Conservation (phyloP, 2,888 invertebrate genomes). For the Ptilodon capucinus region DNA sequence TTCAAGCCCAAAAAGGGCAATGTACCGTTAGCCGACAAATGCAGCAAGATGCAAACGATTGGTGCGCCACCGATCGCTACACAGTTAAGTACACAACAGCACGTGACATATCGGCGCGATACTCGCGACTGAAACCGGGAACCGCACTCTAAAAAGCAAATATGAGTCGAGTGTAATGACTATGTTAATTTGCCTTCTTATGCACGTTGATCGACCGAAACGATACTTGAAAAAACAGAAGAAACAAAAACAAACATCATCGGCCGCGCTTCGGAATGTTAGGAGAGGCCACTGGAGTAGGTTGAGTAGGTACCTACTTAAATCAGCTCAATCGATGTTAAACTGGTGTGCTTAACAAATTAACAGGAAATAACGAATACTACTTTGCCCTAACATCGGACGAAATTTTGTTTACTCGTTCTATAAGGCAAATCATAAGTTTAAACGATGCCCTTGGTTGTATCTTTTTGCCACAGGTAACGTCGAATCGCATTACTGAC, state of each 20-base stretch:
- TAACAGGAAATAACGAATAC: not conserved
- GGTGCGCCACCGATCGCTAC: slow-evolving; percentile 28
- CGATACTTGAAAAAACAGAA: slow-evolving; percentile 33
- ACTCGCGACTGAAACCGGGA: slow-evolving; percentile 31
- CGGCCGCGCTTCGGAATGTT: slow-evolving; percentile 11
- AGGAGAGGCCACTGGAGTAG: not conserved
- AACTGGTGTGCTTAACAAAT: not conserved
- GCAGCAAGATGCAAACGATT: slow-evolving; percentile 61
- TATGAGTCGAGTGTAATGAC: slow-evolving; percentile 44
- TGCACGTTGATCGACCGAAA: slow-evolving; percentile 31
- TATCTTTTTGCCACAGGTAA: not conserved
- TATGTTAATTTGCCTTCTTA: slow-evolving; percentile 44
- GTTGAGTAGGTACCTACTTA: slow-evolving; percentile 6
- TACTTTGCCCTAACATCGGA: not conserved
- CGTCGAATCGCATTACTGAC: not conserved
- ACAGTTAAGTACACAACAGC: slow-evolving; percentile 53
- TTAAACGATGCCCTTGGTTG: not conserved
- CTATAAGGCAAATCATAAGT: not conserved
- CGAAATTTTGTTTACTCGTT: not conserved
- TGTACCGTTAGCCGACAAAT: slow-evolving; percentile 59
- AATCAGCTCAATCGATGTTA: slow-evolving; percentile 15
- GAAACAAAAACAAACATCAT: slow-evolving; percentile 21
- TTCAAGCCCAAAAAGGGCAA: slow-evolving; percentile 56
- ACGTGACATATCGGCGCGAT: slow-evolving; percentile 48
- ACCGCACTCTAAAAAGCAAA: slow-evolving; percentile 51